These are phyloP conservation scores for Habrosyne pyritoides DNA, from an alignment of 2,888 invertebrate genomes.

Conservation along the genomic window DNA sequence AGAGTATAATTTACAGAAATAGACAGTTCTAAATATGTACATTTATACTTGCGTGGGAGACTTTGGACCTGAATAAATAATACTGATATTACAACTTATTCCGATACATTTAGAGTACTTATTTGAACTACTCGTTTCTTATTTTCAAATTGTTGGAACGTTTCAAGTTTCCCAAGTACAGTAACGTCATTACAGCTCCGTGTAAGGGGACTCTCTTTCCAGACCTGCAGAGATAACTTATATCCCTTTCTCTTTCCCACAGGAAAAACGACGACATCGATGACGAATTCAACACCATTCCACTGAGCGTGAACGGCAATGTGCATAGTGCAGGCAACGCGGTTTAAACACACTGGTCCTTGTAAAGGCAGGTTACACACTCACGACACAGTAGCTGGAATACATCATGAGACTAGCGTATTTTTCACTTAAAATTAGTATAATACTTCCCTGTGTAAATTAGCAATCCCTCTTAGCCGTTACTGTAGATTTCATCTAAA, in stretches of 20 bases:
- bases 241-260: conserved; percentile 34
- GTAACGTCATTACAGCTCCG: neutral
- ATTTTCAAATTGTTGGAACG: neutral
- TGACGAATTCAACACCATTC: conserved; percentile 80
- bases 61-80: too few relatives aligned
- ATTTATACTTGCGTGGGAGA: neutral
- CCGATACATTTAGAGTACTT: too few relatives aligned
- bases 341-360: conserved; percentile 54
- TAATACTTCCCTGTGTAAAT: neutral
- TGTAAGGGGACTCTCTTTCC: neutral
- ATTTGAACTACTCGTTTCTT: too few relatives aligned
- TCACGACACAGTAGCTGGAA: conserved; percentile 20
- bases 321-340: conserved; percentile 75
- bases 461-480: neutral
- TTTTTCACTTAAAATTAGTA: neutral
- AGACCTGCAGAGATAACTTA: neutral
- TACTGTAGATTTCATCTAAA: conserved; percentile 11
- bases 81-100: too few relatives aligned
- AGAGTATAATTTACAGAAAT: neutral
- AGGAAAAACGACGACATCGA: conserved; percentile 78
- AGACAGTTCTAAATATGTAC: neutral
- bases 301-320: conserved; percentile 72
- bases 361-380: conserved; percentile 33
- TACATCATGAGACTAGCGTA: neutral
- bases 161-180: neutral